Evolutionary conservation across 2,113 vertebrate species (phyloP).

Genomic region (Parus major): DNA sequence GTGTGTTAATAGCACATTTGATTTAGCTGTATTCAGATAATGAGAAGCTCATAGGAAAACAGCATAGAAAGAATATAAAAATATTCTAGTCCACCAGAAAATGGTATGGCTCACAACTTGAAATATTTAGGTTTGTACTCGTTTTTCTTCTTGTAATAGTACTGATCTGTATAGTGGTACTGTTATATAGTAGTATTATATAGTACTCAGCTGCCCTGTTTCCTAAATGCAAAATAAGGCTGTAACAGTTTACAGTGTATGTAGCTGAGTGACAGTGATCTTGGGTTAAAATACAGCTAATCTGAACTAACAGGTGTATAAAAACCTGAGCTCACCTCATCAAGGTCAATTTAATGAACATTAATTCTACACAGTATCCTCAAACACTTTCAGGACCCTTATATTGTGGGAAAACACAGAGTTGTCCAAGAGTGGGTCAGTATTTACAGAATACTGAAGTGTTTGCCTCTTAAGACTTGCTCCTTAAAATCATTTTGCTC

Average conservation of each 20-base stretch:
- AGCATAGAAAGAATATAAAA: not conserved
- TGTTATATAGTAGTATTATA: too few species aligned
- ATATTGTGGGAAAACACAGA: not conserved
- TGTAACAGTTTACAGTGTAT: not conserved
- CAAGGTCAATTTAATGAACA: not conserved
- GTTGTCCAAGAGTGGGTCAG: not conserved
- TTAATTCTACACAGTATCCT: not conserved
- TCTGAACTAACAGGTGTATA: not conserved
- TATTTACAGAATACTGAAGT: not conserved
- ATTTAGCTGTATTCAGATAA: not conserved
- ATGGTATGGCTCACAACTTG: not conserved
- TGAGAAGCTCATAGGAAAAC: not conserved
- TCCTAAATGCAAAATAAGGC: not conserved
- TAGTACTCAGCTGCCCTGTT: not conserved
- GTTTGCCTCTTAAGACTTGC: not conserved
- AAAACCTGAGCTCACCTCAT: not conserved
- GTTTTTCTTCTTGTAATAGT: not conserved
- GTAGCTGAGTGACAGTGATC: not conserved
- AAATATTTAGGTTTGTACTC: not conserved
- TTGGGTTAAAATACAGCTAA: not conserved
- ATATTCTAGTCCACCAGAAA: not conserved
- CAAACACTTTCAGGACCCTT: not conserved
- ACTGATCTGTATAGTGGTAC: not conserved
- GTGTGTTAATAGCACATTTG: not conserved
- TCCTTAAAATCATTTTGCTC: not conserved